Evolutionary conservation across 2,888 invertebrate genomes (phyloP).

Genomic region (Clistopyga incitator): DNA sequence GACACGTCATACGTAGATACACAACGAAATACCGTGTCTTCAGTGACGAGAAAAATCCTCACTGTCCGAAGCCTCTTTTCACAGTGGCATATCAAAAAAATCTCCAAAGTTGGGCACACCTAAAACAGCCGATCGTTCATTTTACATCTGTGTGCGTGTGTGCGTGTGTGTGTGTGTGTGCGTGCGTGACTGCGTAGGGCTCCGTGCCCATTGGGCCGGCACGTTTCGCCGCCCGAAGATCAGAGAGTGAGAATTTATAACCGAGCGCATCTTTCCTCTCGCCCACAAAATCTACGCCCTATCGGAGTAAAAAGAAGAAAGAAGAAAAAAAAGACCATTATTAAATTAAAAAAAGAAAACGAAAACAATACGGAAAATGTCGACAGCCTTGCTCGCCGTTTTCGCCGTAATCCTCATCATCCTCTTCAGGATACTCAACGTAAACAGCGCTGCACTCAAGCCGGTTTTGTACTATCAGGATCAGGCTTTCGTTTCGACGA

Average conservation of each 20-base stretch:
- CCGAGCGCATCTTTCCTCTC: background rate
- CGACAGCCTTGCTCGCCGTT: slow-evolving; percentile 92
- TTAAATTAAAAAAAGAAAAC: background rate
- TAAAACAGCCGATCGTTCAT: slow-evolving; percentile 2
- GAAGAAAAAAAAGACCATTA: background rate
- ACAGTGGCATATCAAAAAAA: background rate
- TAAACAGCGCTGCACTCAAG: slow-evolving; percentile 92
- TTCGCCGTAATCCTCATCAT: slow-evolving; percentile 93
- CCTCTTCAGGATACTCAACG: slow-evolving; percentile 93
- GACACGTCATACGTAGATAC: background rate
- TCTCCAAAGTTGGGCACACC: slow-evolving; percentile 3
- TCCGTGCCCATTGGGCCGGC: slow-evolving; percentile 64
- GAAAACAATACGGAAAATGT: slow-evolving; percentile 86
- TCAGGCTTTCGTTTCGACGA: slow-evolving; percentile 90
- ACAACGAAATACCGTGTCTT: background rate
- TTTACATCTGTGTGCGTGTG: background rate
- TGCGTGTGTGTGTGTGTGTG: background rate
- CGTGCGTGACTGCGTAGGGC: slow-evolving; percentile 12
- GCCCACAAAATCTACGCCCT: background rate
- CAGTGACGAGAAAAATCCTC: background rate
- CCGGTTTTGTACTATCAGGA: slow-evolving; percentile 92
- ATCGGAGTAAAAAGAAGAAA: background rate
- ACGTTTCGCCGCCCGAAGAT: slow-evolving; percentile 44
- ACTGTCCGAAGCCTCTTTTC: background rate
- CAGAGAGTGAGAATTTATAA: slow-evolving; percentile 22